Percentiles rank a stretch among this genome's conserved stretches.
These are phyloP conservation scores for Anodontia alba DNA, from an alignment of 2,888 invertebrate genomes.

Conservation along the genomic window DNA sequence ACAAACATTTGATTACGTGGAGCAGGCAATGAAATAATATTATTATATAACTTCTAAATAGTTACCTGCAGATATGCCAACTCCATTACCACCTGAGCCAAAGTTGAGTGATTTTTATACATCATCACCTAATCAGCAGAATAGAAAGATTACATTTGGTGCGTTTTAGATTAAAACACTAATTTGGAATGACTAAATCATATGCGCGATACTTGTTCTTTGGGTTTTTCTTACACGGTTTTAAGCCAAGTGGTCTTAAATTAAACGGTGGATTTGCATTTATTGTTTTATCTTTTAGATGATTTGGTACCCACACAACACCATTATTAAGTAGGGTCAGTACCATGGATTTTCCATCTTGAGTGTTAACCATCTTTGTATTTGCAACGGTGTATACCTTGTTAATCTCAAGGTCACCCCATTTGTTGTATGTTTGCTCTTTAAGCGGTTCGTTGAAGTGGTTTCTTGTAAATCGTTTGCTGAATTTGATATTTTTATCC, in stretches of 20 bases:
- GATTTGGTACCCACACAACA: no score
- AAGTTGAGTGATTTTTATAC: constrained; percentile 28
- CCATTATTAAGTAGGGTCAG: no score
- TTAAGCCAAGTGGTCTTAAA: no score
- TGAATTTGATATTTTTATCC: not conserved
- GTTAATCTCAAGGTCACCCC: not conserved
- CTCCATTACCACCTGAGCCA: not conserved
- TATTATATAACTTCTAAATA: constrained; percentile 40
- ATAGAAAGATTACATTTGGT: constrained; percentile 27
- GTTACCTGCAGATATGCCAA: no score
- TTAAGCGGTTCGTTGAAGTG: not conserved
- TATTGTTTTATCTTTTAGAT: no score
- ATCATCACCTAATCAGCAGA: constrained; percentile 29
- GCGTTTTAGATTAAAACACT: not conserved
- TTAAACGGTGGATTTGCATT: no score
- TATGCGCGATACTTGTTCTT: not conserved
- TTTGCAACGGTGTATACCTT: not conserved
- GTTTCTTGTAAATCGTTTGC: not conserved
- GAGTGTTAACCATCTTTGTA: no score
- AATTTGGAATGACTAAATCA: not conserved
- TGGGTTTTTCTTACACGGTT: no score
- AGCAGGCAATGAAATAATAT: constrained; percentile 44
- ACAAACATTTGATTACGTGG: constrained; percentile 46
- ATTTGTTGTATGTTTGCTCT: not conserved
- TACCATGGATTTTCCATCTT: no score